These are phyloP conservation scores for Xylocampa areola DNA, from an alignment of 2,888 invertebrate species.

Conservation along the genomic window DNA sequence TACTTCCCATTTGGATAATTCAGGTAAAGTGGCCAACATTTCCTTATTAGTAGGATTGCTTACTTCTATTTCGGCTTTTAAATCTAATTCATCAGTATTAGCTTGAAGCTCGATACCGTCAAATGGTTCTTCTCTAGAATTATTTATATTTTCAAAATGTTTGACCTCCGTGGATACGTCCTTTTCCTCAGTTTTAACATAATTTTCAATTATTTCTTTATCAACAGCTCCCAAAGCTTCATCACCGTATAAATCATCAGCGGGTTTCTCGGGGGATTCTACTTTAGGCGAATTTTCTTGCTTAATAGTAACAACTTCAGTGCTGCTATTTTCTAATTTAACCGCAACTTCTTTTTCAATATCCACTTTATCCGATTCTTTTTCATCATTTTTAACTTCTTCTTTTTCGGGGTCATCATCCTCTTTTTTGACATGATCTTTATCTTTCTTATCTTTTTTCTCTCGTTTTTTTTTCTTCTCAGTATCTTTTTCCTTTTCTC, in stretches of 20 bases:
- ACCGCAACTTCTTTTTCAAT: conserved; percentile 26
- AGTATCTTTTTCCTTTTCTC: conserved; percentile 87
- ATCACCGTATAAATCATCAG: conserved; percentile 87
- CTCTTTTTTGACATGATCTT: conserved; percentile 74
- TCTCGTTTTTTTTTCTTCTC: conserved; percentile 88
- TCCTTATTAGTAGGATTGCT: conserved; percentile 81
- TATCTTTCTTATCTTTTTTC: conserved; percentile 89
- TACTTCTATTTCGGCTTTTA: conserved; percentile 86
- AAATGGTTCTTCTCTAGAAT: conserved; percentile 86
- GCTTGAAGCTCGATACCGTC: conserved; percentile 90
- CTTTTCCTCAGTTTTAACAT: conserved; percentile 82
- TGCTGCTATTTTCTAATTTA: conserved; percentile 49
- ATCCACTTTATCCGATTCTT: conserved; percentile 36
- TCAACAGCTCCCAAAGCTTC: conserved; percentile 88
- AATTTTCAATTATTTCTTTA: conserved; percentile 89
- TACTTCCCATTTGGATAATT: conserved; percentile 97
- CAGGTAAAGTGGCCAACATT: conserved; percentile 93
- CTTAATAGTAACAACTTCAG: conserved; percentile 45
- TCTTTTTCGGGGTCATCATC: conserved; percentile 66
- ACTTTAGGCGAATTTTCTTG: conserved; percentile 59
- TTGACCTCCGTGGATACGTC: conserved; percentile 64
- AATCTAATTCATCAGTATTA: conserved; percentile 87
- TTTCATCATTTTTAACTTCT: conserved; percentile 44
- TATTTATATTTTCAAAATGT: conserved; percentile 71
- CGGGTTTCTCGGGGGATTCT: conserved; percentile 61